A percentile compares a stretch with the other conserved stretches of the same genome.
These are phyloP conservation scores for Strigamia maritima DNA, from an alignment of 2,888 invertebrate species.

Conservation along the genomic window DNA sequence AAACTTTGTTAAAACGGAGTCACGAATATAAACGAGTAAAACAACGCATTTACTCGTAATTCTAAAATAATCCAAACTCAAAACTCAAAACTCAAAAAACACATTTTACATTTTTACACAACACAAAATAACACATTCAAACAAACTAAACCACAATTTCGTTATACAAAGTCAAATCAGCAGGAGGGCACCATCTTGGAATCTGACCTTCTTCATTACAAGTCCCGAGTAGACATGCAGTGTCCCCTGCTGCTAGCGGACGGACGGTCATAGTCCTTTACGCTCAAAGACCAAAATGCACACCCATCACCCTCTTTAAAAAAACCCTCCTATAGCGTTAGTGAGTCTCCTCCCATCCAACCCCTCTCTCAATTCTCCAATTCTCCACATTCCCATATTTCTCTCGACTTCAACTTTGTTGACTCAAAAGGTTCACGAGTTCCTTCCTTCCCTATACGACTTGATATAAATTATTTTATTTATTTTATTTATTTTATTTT, in stretches of 20 bases:
- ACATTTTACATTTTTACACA: background rate
- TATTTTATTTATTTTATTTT: no score
- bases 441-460: no score
- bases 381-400: background rate
- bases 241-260: conserved; percentile 16
- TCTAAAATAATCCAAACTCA: background rate
- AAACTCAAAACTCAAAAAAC: background rate
- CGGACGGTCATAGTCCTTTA: conserved; percentile 7
- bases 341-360: background rate
- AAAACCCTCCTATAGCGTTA: conserved; percentile 5
- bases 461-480: no score
- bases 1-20: background rate
- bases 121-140: background rate
- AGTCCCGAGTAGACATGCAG: background rate
- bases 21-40: background rate
- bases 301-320: background rate
- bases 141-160: background rate
- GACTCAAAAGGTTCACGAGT: no score
- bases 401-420: background rate
- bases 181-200: conserved; percentile 12
- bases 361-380: background rate
- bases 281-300: background rate
- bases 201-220: conserved; percentile 23
- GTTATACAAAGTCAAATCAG: background rate
- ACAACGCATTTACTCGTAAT: background rate